Evolutionary conservation across 2,797 vertebrate species (phyloP), one percentile per base, ranked within the genome.

Genomic region (Sebastes hubbsi): DNA sequence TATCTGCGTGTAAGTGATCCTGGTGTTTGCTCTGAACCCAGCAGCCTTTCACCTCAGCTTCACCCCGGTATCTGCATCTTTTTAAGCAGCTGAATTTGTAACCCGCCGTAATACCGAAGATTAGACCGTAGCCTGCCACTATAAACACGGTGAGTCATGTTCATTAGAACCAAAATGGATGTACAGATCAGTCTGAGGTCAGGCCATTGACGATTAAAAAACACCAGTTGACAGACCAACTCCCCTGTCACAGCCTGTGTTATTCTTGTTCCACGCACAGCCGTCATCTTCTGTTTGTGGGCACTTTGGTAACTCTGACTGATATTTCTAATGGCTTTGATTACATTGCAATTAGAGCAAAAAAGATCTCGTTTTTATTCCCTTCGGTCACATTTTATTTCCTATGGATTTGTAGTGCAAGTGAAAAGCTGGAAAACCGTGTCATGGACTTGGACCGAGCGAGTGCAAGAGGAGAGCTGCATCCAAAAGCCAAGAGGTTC

Each of bases 101-200:
- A 83, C 86, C 83, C 74, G 59, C 27, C 2, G 22, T 54, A 52
- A 75, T 64, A 25, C 20, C 24, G 65, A 34, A 63, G 85, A 77
- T 82, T 38, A 80, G 75, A 8, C 66, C 2, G 34, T 24, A 76
- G 71, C 18, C 70, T 70, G 83, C 81, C 87, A 74, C 56, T 29
- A 27, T 55, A 86, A 90, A 92, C 78, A 87, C 0, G 1, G 22
- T 87, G 90, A 91, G 64, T 91, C 88, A 91, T 12, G 65, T 87
- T 85, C 86, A 80, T 87, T 80, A 87, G 69, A 75, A 4, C 11
- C 55, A 22, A 54, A 83, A 73, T 56, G 69, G 78, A 76, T 68
- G 46, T 14, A 55, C 70, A 52, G 72, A 83, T 82, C 78, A 64
- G 72, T 30, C 77, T 72, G 71, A 84, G 87, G 89, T 88, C 85